Evolutionary conservation across 2,888 invertebrate genomes (phyloP), one percentile per base, ranked within the genome.

Genomic region (Lobophora halterata): DNA sequence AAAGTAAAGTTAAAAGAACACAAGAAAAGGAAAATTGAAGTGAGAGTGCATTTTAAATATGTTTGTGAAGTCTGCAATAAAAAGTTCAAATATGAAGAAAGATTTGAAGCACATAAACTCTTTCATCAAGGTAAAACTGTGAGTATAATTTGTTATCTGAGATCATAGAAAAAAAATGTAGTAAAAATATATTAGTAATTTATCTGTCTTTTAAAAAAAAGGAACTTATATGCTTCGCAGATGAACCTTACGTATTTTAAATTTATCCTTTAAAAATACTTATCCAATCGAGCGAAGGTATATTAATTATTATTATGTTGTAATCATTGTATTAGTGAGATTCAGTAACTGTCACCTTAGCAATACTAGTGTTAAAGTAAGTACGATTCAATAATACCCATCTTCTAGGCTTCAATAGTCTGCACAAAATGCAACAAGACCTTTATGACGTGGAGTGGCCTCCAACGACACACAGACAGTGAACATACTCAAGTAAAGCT

Each of bases 61-160:
- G 57, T 66, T 6, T 86, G 86, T 66, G 66, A 72, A 8, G 19
- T 78, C 7, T 86, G 86, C 43, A 68, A 65, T 25, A 81, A 71
- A 52, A 76, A 69, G 32, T 86, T 83, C 45, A 65, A 65, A 27
- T 65, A 66, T 30, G 49, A 48, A 20, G 72, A 78, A 28, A 65
- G 77, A 46, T 77, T 72, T 61, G 76, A 82, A 53, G 71, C 75
- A 14, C 87, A 87, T 34, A 76, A 72, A 49, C 56, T 74, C 4
- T 66, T 63, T 38, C 87, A 87, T 66, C 61, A 79, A 40, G 82
- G 73, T 1, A 76, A 76, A 61, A 58, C 58, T 37, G 86, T 87
- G 60, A 70, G 74, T 65, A 26, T 28, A 24, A 1, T 9, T 7
- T 1, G 4, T 5, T 20, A 5, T n/a, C 5, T 13, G 5, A 27